These are phyloP conservation scores for Brassicogethes aeneus DNA, from an alignment of 2,888 invertebrate species.

Conservation along the genomic window DNA sequence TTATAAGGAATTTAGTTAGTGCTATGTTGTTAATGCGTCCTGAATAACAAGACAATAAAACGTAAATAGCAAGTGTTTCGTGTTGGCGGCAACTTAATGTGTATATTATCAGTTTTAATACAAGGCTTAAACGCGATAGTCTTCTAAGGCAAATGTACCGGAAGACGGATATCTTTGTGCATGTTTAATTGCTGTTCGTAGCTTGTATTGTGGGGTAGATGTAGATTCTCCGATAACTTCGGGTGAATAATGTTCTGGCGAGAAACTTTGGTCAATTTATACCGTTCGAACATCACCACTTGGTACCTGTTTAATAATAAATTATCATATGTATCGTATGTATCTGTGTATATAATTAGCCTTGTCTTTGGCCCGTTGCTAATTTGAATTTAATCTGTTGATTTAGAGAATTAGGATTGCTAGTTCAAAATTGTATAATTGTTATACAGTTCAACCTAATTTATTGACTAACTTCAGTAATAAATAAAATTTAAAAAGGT, in stretches of 20 bases:
- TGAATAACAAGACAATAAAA: too few species aligned
- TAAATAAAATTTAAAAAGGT: too few species aligned
- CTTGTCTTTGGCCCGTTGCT: background rate
- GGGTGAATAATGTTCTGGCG: conserved; percentile 31
- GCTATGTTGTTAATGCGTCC: too few species aligned
- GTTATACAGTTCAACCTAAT: too few species aligned
- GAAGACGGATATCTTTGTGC: conserved; percentile 40
- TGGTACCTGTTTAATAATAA: conserved; percentile 11
- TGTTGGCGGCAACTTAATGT: conserved; percentile 28
- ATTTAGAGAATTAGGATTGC: background rate
- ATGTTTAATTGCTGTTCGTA: conserved; percentile 38
- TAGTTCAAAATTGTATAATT: background rate
- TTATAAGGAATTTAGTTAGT: too few species aligned
- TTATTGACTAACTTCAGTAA: too few species aligned
- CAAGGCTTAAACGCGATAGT: conserved; percentile 33
- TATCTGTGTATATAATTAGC: background rate
- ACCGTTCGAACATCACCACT: conserved; percentile 11
- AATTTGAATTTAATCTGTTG: background rate
- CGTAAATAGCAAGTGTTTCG: conserved; percentile 16
- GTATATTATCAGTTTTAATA: conserved; percentile 30
- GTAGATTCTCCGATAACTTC: conserved; percentile 29
- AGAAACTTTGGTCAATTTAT: conserved; percentile 29
- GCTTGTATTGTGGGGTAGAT: conserved; percentile 29
- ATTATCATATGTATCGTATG: background rate
- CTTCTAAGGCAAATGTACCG: conserved; percentile 37